Base-by-base conservation (phyloP, 2,797 vertebrate genomes). In the Morelia viridis region DNA sequence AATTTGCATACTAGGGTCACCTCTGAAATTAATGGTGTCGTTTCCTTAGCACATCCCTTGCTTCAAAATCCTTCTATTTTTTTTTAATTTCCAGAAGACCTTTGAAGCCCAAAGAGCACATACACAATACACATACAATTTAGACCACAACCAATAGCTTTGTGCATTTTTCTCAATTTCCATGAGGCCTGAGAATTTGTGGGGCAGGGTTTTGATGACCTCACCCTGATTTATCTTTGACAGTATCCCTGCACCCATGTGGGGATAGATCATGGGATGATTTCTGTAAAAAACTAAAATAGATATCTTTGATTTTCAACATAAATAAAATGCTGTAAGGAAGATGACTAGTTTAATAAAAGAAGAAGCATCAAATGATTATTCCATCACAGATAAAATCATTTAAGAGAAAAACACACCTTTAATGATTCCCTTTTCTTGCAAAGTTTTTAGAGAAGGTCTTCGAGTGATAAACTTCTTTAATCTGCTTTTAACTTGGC, bases 381-480 rank as follows among this genome's bases (percentile, higher is more conserved):
- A 5, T 35, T 93, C 93, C 65, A 3, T 50, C 9, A 7, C 89
- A 26, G 3, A 12, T 11, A 2, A 1, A 64, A 53, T 46, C 76
- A 31, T 0, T 28, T 87, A 0, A 19, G 91, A 92, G 31, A 58
- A 1, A 0, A 92, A 97, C 96, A 91, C 96, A 98, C 98, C 98
- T 98, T 98, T 98, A 96, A 98, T 98, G 93, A 99, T 95, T 91
- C 98, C 98, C 94, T 99, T 99, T 93, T 99, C 99, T 97, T 99
- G 98, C 94, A 99, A 95, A 0, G 98, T 98, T 97, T 99, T 99
- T 98, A 99, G 97, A 64, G 99, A 99, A 0, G 98, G 99, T 96
- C 99, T 98, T 96, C 98, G 97, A 89, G 95, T 98, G 96, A 99
- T 99, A 97, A 99, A 99, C 97, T 99, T 99, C 97, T 98, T 99